A percentile compares a stretch with the other conserved stretches of the same genome.
Conservation (phyloP, 2,113 vertebrate species). For the Lipophrys pholis region DNA sequence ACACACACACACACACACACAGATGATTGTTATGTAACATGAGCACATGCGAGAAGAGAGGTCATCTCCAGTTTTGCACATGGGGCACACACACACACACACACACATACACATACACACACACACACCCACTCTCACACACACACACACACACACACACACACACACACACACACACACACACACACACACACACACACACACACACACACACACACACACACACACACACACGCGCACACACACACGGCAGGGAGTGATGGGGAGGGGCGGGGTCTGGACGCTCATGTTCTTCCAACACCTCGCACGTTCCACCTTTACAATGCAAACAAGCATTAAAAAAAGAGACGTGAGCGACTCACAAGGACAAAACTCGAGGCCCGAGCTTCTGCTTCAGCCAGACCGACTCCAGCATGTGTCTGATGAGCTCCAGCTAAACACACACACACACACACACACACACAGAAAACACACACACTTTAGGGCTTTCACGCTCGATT, state of each 20-base stretch:
- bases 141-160: too few species aligned
- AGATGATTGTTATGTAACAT: constrained; percentile 18
- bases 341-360: constrained; percentile 73
- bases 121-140: too few species aligned
- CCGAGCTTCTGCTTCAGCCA: constrained; percentile 89
- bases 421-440: constrained; percentile 90
- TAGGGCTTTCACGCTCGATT: constrained; percentile 36
- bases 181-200: too few species aligned
- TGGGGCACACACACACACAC: constrained; percentile 4
- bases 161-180: too few species aligned
- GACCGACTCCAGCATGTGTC: constrained; percentile 88
- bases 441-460: constrained; percentile 52
- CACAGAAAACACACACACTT: constrained; percentile 39
- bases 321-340: neutral
- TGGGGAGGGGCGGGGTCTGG: neutral
- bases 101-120: neutral
- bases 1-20: constrained; percentile 31
- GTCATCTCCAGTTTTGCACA: too few species aligned
- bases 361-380: constrained; percentile 85
- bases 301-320: constrained; percentile 3
- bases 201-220: too few species aligned
- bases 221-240: too few species aligned
- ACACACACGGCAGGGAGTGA: constrained; percentile 2
- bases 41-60: too few species aligned
- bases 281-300: constrained; percentile 19